phyloP scores from a whole-genome alignment of 2,113 vertebrate species.

The Bucco capensis region DNA sequence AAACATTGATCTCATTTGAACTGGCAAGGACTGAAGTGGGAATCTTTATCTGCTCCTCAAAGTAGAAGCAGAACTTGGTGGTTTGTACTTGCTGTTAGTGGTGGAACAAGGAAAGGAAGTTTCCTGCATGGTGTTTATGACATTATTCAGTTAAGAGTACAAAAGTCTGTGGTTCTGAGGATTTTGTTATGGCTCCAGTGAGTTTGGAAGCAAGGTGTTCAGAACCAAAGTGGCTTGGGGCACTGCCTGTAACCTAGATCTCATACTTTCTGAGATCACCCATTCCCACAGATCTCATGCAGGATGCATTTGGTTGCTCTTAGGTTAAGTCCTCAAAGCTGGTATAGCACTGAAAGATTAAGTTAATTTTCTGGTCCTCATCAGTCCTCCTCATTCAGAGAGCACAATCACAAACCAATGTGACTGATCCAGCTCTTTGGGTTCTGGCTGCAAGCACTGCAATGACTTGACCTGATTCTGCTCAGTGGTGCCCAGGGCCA shows the following conservation, averaged over 20 bases:
- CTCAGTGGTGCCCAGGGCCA: too few relatives aligned
- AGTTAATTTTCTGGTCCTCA: not conserved
- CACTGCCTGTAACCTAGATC: not conserved
- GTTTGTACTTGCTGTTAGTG: constrained; percentile 8
- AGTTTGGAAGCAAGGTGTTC: not conserved
- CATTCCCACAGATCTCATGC: not conserved
- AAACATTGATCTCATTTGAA: constrained; percentile 12
- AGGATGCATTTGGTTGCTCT: not conserved
- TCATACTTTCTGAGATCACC: not conserved
- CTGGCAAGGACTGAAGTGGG: not conserved
- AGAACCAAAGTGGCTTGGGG: not conserved
- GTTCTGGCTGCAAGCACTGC: not conserved
- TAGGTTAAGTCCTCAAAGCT: not conserved
- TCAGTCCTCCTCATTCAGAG: not conserved
- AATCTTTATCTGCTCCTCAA: not conserved
- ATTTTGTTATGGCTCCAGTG: not conserved
- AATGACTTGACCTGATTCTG: too few relatives aligned
- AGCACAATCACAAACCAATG: not conserved
- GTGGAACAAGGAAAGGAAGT: not conserved
- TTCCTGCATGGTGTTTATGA: not conserved
- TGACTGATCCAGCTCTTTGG: not conserved
- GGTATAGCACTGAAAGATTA: not conserved
- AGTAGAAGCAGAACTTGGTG: not conserved
- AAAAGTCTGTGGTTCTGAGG: not conserved
- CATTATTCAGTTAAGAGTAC: not conserved